These are phyloP conservation scores for Sminthurinus aureus DNA, from an alignment of 2,888 invertebrate genomes.

Conservation along the genomic window DNA sequence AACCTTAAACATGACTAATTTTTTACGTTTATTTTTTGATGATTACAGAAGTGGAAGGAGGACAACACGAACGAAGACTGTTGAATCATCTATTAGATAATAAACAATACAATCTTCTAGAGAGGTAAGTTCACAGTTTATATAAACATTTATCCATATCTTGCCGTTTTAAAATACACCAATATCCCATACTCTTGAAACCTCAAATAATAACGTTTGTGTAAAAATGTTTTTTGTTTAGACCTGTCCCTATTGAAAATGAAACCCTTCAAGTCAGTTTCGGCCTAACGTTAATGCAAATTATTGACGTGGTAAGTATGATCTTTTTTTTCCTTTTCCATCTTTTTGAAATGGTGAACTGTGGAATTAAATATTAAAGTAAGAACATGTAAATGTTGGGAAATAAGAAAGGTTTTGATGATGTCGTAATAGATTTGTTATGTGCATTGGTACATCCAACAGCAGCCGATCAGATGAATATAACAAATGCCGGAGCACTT, in stretches of 20 bases:
- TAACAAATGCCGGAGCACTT: too few relatives aligned
- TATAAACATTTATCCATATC: too few relatives aligned
- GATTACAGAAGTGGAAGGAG: constrained; percentile 83
- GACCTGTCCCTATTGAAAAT: constrained; percentile 94
- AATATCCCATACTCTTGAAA: too few relatives aligned
- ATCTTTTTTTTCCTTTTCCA: neutral
- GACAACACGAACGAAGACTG: constrained; percentile 87
- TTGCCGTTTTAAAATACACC: too few relatives aligned
- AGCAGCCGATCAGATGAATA: too few relatives aligned
- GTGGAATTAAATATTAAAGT: too few relatives aligned
- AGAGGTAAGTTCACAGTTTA: constrained; percentile 64
- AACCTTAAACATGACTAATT: neutral
- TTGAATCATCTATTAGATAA: constrained; percentile 79
- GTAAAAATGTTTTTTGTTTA: too few relatives aligned
- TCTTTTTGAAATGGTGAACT: neutral
- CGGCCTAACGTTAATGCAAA: constrained; percentile 96
- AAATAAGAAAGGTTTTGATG: too few relatives aligned
- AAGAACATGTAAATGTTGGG: too few relatives aligned
- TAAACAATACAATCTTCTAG: constrained; percentile 82
- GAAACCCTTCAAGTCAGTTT: constrained; percentile 94
- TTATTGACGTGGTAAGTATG: constrained; percentile 94
- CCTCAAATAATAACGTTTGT: too few relatives aligned
- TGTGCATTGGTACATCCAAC: too few relatives aligned
- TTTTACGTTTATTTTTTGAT: constrained; percentile 38
- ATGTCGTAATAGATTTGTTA: too few relatives aligned